Evolutionary conservation across 2,888 invertebrate genomes (phyloP).

Genomic region (Phoenoteleia sp.): DNA sequence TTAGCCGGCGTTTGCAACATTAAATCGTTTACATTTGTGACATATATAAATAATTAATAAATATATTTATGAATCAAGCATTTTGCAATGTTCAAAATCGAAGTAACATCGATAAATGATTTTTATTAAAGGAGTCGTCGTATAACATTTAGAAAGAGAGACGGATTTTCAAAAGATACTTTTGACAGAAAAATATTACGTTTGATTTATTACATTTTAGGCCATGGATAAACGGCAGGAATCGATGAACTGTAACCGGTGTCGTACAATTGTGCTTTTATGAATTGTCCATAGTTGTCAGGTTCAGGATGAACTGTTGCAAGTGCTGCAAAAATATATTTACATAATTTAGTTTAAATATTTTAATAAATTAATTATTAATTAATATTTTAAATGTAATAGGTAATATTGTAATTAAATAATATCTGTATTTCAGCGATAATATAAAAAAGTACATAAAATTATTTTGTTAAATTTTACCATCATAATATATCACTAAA

Average conservation of each 20-base stretch:
- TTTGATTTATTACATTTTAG: constrained; percentile 84
- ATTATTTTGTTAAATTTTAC: no score
- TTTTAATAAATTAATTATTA: no score
- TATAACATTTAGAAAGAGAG: constrained; percentile 31
- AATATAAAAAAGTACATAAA: no score
- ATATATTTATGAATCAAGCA: constrained; percentile 19
- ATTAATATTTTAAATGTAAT: no score
- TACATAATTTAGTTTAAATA: background rate
- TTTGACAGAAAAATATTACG: background rate
- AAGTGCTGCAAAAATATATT: constrained; percentile 88
- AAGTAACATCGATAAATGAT: background rate
- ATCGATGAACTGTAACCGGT: constrained; percentile 90
- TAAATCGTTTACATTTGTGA: background rate
- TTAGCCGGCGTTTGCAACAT: no score
- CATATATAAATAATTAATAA: constrained; percentile 42
- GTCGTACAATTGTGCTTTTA: constrained; percentile 94
- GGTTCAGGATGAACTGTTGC: constrained; percentile 94
- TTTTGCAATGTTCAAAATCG: background rate
- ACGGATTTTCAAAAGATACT: constrained; percentile 22
- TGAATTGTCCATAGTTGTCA: constrained; percentile 90
- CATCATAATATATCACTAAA: no score
- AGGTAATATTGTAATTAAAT: no score
- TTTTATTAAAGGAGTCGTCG: constrained; percentile 5
- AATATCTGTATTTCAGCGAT: no score
- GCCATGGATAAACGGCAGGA: constrained; percentile 90